These are phyloP conservation scores for Crax fasciolata DNA, from an alignment of 2,797 vertebrate genomes.

Conservation along the genomic window DNA sequence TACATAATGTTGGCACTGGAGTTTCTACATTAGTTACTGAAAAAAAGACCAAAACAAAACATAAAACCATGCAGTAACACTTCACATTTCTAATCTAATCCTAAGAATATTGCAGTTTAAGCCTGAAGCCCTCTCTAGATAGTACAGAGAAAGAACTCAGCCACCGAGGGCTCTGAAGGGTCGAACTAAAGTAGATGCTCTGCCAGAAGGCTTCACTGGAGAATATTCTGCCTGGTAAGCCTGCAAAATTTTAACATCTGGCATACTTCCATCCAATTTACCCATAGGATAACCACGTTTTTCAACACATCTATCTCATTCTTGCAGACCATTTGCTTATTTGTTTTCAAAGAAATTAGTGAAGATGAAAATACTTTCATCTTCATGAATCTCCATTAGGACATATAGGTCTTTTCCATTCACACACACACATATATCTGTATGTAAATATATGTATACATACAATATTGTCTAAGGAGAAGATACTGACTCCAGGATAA, in stretches of 20 bases:
- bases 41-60: background rate
- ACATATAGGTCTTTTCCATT: background rate
- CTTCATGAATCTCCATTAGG: background rate
- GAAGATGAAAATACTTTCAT: background rate
- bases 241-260: background rate
- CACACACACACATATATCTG: background rate
- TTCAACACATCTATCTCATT: background rate
- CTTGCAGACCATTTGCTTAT: background rate
- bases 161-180: background rate
- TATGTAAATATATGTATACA: background rate
- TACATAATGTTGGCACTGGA: background rate
- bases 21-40: background rate
- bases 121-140: background rate
- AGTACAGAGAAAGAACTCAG: too few species aligned
- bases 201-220: background rate
- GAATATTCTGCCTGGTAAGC: background rate
- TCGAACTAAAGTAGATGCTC: background rate
- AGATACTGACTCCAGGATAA: background rate
- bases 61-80: background rate
- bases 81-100: background rate
- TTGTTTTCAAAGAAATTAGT: background rate
- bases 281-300: background rate
- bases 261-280: background rate
- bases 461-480: background rate
- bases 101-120: background rate